Percentiles rank a stretch among this genome's conserved stretches.
These are phyloP conservation scores for Podotricha telesiphe DNA, from an alignment of 2,888 invertebrate species.

Conservation along the genomic window DNA sequence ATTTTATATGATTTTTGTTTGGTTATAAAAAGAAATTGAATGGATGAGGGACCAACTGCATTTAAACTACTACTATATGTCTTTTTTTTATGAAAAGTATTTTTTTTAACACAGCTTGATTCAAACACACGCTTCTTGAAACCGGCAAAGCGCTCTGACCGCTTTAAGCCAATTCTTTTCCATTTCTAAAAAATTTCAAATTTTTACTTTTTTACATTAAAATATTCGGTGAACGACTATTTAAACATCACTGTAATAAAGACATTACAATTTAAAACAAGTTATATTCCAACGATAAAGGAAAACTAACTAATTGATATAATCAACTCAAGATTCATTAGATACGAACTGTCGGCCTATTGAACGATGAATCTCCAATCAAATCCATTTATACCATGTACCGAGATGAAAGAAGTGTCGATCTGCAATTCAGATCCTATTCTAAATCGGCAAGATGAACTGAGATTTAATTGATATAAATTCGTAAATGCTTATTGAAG, in stretches of 20 bases:
- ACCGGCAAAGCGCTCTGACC: too few species aligned
- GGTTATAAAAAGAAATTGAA: too few species aligned
- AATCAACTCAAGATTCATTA: conserved; percentile 29
- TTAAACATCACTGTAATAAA: neutral
- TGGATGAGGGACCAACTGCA: too few species aligned
- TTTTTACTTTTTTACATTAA: too few species aligned
- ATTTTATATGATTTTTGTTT: too few species aligned
- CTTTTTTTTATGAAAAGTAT: too few species aligned
- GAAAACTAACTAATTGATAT: conserved; percentile 15
- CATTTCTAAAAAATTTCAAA: too few species aligned
- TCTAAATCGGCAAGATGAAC: conserved; percentile 60
- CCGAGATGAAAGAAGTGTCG: conserved; percentile 48
- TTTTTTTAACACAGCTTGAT: too few species aligned
- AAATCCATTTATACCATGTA: conserved; percentile 40
- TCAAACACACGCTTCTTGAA: too few species aligned
- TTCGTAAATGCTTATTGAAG: conserved; percentile 41
- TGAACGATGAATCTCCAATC: conserved; percentile 48
- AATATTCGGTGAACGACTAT: neutral
- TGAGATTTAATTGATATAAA: conserved; percentile 70
- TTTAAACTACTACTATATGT: too few species aligned
- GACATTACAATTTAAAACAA: conserved; percentile 22
- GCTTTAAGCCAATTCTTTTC: too few species aligned
- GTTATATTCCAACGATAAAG: neutral
- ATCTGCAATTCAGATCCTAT: conserved; percentile 74
- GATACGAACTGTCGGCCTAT: conserved; percentile 42